phyloP scores from a whole-genome alignment of 1,140 invertebrate species.

The Tetramorium alpestre region DNA sequence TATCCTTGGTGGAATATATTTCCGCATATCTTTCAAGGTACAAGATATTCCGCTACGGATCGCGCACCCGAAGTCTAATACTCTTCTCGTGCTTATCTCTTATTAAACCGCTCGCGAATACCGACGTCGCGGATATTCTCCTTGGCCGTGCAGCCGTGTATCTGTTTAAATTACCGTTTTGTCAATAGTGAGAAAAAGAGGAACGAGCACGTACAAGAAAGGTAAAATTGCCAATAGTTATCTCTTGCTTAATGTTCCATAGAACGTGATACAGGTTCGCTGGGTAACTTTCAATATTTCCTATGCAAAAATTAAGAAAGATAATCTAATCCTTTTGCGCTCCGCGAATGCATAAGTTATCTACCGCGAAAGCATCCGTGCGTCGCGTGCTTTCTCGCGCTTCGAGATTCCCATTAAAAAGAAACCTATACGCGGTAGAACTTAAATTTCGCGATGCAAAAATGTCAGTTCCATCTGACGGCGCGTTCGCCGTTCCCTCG shows the following conservation, averaged over 20 bases:
- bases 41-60: constrained; percentile 5
- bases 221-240: constrained; percentile 24
- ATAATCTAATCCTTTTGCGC: not conserved
- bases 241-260: constrained; percentile 43
- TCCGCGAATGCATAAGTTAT: not conserved
- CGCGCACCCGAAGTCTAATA: not conserved
- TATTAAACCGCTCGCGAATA: constrained; percentile 7
- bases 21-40: constrained; percentile 8
- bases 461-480: not conserved
- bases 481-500: not conserved
- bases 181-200: not conserved
- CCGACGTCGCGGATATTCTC: constrained; percentile 1
- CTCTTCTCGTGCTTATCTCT: constrained; percentile 7
- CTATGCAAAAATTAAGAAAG: not conserved
- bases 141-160: not conserved
- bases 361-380: not conserved
- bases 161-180: constrained; percentile 4
- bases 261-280: not conserved
- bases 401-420: constrained; percentile 7
- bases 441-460: not conserved
- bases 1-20: constrained; percentile 16
- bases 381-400: not conserved
- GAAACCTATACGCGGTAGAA: not conserved
- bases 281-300: not conserved
- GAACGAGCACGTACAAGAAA: constrained; percentile 16